Evolutionary conservation across 2,113 vertebrate species (phyloP), one percentile per base, ranked within the genome.

Genomic region (Triplophysa rosa): DNA sequence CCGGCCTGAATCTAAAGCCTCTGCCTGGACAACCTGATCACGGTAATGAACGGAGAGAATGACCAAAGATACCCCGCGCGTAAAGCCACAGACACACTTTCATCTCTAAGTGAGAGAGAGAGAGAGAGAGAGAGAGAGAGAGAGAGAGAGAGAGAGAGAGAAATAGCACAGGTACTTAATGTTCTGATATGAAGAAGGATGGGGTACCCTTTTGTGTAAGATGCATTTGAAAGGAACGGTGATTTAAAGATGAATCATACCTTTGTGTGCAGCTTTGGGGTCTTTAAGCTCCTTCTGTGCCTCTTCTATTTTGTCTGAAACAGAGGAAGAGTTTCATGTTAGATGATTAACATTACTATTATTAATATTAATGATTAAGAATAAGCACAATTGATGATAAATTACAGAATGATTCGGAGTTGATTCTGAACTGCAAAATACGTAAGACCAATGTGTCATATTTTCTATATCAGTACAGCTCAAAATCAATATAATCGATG

Each of bases 271-370:
- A 81, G 90, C 93, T 91, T 95, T 94, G 77, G 95, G 95, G 80
- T 94, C 95, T 86, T 95, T 96, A 40, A 99, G 94, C 87, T 99
- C 96, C 85, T 99, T 99, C 89, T 99, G 98, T 89, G 96, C 98
- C 92, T 99, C 98, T 91, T 99, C 95, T 83, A 99, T 99, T 95
- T 99, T 99, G 85, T 99, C 98, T 99, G 93, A 12, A 89, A 87
- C 76, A 93, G 9, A 91, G 82, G 83, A 88, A 70, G 24, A 66
- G 73, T 29, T 65, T 26, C 40, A 23, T 14, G 21, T 52, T 33
- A 42, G 67, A 29, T 6, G 4, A 40, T 6, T 56, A 4, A 42
- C 37, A n/a, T 10, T 2, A 42, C 33, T 61, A 23, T 40, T 42
- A 42, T 1, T 42, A 11, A 42, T 42, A 42, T 42, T 2, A 45